Percentiles rank a stretch among this genome's conserved stretches.
phyloP scores from a whole-genome alignment of 1,140 invertebrate genomes.

The Pomacea maculata region DNA sequence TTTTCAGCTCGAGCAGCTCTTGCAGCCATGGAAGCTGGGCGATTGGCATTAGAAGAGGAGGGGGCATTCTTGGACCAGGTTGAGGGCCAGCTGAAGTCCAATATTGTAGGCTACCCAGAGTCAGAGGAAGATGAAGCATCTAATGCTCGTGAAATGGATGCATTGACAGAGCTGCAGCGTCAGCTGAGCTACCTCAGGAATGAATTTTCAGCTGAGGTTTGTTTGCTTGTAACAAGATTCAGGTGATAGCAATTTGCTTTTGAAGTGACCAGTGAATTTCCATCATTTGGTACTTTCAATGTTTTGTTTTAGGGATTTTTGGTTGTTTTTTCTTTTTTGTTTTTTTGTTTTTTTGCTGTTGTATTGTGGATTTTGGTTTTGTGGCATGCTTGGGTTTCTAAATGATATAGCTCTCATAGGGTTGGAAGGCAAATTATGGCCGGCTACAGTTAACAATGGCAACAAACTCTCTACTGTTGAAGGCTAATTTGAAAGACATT shows the following conservation, averaged over 20 bases:
- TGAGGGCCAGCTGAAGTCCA: constrained; percentile 29
- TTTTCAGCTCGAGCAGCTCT: constrained; percentile 34
- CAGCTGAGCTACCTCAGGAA: constrained; percentile 55
- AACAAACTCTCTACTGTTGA: too few relatives aligned
- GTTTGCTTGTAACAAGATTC: not conserved
- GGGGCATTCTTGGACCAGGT: constrained; percentile 16
- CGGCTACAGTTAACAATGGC: too few relatives aligned
- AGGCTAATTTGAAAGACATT: too few relatives aligned
- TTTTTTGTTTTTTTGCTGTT: not conserved
- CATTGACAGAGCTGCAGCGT: constrained; percentile 48
- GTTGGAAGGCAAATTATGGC: too few relatives aligned
- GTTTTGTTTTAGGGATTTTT: not conserved
- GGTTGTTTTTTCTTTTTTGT: too few relatives aligned
- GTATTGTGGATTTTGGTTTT: not conserved
- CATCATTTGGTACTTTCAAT: not conserved
- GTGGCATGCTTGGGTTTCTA: not conserved
- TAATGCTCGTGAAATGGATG: constrained; percentile 25
- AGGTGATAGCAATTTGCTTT: not conserved
- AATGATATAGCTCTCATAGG: too few relatives aligned
- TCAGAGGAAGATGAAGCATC: constrained; percentile 37
- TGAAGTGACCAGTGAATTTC: too few relatives aligned
- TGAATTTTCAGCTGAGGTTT: constrained; percentile 52
- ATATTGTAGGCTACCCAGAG: constrained; percentile 37
- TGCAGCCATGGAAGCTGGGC: constrained; percentile 25
- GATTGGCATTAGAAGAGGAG: constrained; percentile 12